Evolutionary conservation across 2,888 invertebrate species (phyloP), one percentile per base, ranked within the genome.

Genomic region (Adelognathus sp.): DNA sequence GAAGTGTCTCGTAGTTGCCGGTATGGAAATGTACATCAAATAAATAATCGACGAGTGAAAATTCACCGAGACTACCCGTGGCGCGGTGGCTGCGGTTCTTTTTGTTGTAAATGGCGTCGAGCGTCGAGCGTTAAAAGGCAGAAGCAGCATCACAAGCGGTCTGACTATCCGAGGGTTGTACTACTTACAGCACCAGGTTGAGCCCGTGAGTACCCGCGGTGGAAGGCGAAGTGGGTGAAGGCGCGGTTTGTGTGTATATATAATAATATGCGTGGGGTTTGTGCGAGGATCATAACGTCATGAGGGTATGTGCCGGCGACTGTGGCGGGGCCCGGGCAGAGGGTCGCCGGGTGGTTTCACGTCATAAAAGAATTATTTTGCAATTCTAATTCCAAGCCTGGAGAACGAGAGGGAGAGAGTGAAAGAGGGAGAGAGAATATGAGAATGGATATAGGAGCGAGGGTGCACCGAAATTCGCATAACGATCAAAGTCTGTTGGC

Each of bases 361-460:
- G 73, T 79, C 79, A 81, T 76, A 79, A 79, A 79, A 79, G 79
- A 79, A 81, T 81, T 79, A 81, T 75, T 81, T 81, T 81, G 81
- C 81, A 81, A 81, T 81, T 81, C 80, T 80, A 81, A 81, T 81
- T 75, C 58, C 58, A 66, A 52, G 60, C 44, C 21, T 31, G 58
- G 72, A 44, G 56, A 44, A 64, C 14, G 16, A 27, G 52, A 9
- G 29, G 16, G 41, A 41, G 21, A 16, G 21, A 33, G 58, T 16
- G 60, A 71, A 39, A 64, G 16, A 16, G 11, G 2, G 27, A 36
- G 41, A 36, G 29, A 18, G 14, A 60, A 52, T 18, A 21, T 56
- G 50, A 60, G 52, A 52, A 74, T 75, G 56, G 60, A 61, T 56
- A 61, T 39, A 54, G 46, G 64, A 56, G 56, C 56, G 72, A 73